Evolutionary conservation across 2,888 invertebrate species (phyloP).

Genomic region (Drosophila pseudotalamancana): DNA sequence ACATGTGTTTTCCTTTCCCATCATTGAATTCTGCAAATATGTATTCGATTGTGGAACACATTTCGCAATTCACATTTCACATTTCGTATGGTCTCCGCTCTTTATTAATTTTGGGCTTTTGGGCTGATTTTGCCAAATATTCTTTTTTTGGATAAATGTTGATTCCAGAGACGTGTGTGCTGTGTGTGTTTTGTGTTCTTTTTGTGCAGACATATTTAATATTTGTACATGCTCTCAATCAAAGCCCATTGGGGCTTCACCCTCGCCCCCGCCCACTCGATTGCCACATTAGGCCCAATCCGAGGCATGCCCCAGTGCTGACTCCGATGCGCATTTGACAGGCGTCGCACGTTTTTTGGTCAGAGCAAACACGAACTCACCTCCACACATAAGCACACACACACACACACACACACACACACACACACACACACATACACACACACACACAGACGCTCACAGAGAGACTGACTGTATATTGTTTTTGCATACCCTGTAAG

Average conservation of each 20-base stretch:
- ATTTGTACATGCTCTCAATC: slow-evolving; percentile 50
- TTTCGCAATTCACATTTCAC: neutral
- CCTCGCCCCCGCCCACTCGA: neutral
- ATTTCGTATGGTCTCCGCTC: neutral
- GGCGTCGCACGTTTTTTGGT: slow-evolving; percentile 55
- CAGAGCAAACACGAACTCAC: slow-evolving; percentile 16
- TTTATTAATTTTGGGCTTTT: slow-evolving; percentile 1
- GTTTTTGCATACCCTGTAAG: too few relatives aligned
- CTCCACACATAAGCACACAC: neutral
- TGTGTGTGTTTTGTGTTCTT: slow-evolving; percentile 20
- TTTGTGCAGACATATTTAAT: slow-evolving; percentile 50
- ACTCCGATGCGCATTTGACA: slow-evolving; percentile 39
- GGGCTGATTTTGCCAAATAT: neutral
- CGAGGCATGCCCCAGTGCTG: neutral
- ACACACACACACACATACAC: too few relatives aligned
- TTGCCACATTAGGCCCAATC: slow-evolving; percentile 14
- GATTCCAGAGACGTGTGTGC: neutral
- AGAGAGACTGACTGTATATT: too few relatives aligned
- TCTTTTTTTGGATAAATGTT: slow-evolving; percentile 16
- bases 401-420: neutral
- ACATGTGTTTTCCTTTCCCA: neutral
- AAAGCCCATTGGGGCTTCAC: neutral
- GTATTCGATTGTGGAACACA: slow-evolving; percentile 1
- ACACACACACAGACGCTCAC: too few relatives aligned
- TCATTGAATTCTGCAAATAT: neutral